Evolutionary conservation across 2,113 vertebrate species (phyloP).

Genomic region (Psittacara wagleri): DNA sequence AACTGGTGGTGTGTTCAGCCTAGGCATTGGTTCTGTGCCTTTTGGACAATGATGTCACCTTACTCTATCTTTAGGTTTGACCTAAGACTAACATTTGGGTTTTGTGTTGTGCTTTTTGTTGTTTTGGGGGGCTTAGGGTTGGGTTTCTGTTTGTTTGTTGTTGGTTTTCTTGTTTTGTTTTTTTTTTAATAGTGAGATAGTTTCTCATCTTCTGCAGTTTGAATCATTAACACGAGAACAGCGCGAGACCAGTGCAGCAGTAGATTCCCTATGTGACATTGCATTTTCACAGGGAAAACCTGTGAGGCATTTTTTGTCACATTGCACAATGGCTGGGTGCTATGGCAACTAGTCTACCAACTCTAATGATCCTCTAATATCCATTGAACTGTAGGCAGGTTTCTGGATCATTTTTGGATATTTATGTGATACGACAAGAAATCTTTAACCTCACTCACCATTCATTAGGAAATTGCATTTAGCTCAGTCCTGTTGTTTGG

Average conservation of each 20-base stretch:
- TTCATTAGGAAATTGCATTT: neutral
- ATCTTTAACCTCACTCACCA: neutral
- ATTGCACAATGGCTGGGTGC: neutral
- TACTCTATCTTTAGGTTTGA: neutral
- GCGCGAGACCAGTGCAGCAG: neutral
- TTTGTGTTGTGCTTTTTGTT: neutral
- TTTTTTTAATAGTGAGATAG: neutral
- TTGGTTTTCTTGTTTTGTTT: accelerated
- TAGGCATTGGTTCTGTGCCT: neutral
- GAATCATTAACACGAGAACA: neutral
- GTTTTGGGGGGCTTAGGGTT: neutral
- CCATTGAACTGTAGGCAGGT: neutral
- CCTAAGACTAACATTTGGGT: neutral
- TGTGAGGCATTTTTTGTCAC: neutral
- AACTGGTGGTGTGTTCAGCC: neutral
- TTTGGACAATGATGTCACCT: neutral
- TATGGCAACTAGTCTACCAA: neutral
- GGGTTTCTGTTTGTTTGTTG: neutral
- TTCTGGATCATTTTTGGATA: neutral
- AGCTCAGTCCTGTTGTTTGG: neutral
- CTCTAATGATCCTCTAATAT: neutral
- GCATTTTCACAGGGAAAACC: neutral
- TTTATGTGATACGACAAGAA: neutral
- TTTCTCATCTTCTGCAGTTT: conserved; percentile 2
- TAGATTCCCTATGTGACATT: neutral